phyloP scores from a whole-genome alignment of 2,888 invertebrate species.

The Gnatocerus cornutus region DNA sequence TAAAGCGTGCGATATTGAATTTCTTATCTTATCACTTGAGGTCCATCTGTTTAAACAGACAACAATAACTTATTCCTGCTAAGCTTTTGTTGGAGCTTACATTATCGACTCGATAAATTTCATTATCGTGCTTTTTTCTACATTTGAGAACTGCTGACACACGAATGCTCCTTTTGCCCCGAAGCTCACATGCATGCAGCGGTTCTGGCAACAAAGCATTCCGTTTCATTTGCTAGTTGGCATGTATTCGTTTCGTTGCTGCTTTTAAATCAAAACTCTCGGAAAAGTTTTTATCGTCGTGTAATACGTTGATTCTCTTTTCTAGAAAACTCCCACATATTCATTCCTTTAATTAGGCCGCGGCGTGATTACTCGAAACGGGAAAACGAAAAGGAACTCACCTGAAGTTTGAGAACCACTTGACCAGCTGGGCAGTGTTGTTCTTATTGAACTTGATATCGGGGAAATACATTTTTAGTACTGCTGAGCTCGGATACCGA shows the following conservation, averaged over 20 bases:
- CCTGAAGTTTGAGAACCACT: constrained; percentile 99
- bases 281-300: constrained; percentile 62
- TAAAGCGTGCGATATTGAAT: constrained; percentile 60
- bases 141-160: constrained; percentile 20
- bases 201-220: constrained; percentile 63
- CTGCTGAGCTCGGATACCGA: constrained; percentile 98
- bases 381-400: constrained; percentile 73
- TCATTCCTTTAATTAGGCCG: constrained; percentile 9
- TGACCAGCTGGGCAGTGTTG: constrained; percentile 99
- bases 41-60: constrained; percentile 63
- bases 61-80: constrained; percentile 52
- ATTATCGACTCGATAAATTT: constrained; percentile 34
- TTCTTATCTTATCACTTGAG: constrained; percentile 63
- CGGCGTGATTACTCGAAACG: neutral
- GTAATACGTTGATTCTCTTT: constrained; percentile 27
- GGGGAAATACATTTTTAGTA: constrained; percentile 99
- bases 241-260: constrained; percentile 60
- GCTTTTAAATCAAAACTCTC: constrained; percentile 67
- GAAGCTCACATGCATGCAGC: constrained; percentile 51
- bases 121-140: constrained; percentile 25
- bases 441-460: constrained; percentile 99
- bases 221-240: constrained; percentile 66
- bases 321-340: constrained; percentile 26
- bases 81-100: constrained; percentile 45
- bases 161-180: constrained; percentile 48